Conservation (phyloP, 2,888 invertebrate genomes). For the Sminthurides aquaticus region DNA sequence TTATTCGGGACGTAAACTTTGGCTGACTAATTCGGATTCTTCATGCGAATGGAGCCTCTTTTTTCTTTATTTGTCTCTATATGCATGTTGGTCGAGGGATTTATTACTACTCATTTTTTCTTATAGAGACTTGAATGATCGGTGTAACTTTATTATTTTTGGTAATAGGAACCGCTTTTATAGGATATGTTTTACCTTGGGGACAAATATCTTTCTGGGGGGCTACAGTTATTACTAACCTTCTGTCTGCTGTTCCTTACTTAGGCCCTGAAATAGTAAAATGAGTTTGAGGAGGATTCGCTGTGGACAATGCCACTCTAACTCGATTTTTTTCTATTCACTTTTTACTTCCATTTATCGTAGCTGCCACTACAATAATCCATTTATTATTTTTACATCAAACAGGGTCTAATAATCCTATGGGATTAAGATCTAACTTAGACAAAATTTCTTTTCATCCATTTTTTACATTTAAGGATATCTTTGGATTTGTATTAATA, state of each 20-base stretch:
- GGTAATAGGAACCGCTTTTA: slow-evolving; percentile 64
- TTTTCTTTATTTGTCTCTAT: slow-evolving; percentile 65
- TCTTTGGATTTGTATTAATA: slow-evolving; percentile 56
- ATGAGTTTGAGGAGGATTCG: slow-evolving; percentile 71
- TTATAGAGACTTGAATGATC: slow-evolving; percentile 56
- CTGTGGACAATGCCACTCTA: slow-evolving; percentile 64
- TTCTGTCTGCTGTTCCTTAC: slow-evolving; percentile 64
- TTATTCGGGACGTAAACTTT: slow-evolving; percentile 62
- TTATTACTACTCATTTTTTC: slow-evolving; percentile 49
- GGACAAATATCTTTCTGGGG: slow-evolving; percentile 77
- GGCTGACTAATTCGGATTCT: slow-evolving; percentile 60
- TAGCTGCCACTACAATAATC: slow-evolving; percentile 56
- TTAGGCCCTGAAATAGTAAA: slow-evolving; percentile 58
- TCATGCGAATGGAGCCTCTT: slow-evolving; percentile 65
- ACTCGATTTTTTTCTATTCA: slow-evolving; percentile 70
- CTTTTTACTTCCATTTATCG: slow-evolving; percentile 64
- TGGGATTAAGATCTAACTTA: slow-evolving; percentile 59
- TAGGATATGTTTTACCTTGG: slow-evolving; percentile 70
- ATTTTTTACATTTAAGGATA: slow-evolving; percentile 60
- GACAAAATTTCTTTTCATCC: slow-evolving; percentile 65
- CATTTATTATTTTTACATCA: slow-evolving; percentile 61
- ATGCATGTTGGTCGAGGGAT: slow-evolving; percentile 56
- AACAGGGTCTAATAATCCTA: slow-evolving; percentile 61
- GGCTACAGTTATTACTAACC: slow-evolving; percentile 69
- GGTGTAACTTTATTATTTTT: slow-evolving; percentile 61